Evolutionary conservation across 2,888 invertebrate genomes (phyloP), one percentile per base, ranked within the genome.

Genomic region (Drosophila robusta): DNA sequence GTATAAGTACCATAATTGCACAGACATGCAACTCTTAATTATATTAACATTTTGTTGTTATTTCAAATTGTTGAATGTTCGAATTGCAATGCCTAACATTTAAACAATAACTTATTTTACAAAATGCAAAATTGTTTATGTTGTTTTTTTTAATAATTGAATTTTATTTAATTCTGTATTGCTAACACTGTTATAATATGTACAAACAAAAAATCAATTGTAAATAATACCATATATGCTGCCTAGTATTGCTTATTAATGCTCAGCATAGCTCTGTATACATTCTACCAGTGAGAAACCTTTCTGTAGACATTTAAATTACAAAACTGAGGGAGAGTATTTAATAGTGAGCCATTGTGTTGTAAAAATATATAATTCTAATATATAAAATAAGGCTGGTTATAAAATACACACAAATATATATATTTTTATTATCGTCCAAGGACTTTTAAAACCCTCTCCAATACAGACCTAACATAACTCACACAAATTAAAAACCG

Each of bases 181-280:
- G 22, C 49, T 55, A 52, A 56, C 38, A 55, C 9, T 38, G 49
- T 47, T 46, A 26, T 38, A 8, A 51, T 55, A 34, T 47, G 54
- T 47, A 58, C 39, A 36, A 49, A 44, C 4, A 12, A 22, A 24
- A 60, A 52, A 39, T 45, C 16, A 46, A 38, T 45, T 88, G 88
- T 81, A 81, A 52, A 82, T 81, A 82, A 78, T 57, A 39, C 18
- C 32, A 41, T 22, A 65, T 18, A 62, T 78, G 61, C 79, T 70
- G 67, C 67, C 51, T 39, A 79, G 83, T 73, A 73, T 73, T 70
- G 89, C 82, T 86, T 88, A 79, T 70, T 86, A 67, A 77, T 86
- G 82, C 82, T 61, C 69, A 60, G 82, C 82, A 66, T 68, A 79
- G 75, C 22, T 29, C 45, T 51, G 5, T 29, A 7, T 29, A 51